These are phyloP conservation scores for Eristalinus sepulchralis DNA, from an alignment of 2,888 invertebrate genomes.

Conservation along the genomic window DNA sequence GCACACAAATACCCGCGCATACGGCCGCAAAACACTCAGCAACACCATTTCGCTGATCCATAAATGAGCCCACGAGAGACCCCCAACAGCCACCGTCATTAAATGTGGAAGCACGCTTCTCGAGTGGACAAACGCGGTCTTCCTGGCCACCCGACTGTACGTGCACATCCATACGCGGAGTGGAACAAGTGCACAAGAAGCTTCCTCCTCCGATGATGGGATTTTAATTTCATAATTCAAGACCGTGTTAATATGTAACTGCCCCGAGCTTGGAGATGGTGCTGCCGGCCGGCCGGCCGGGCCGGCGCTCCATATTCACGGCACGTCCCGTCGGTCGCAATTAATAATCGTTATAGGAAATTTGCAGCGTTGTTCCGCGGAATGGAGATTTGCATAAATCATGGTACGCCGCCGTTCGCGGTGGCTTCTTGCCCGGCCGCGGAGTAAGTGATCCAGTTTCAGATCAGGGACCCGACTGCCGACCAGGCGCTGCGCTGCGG, in stretches of 20 bases:
- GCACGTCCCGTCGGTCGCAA: slow-evolving; percentile 63
- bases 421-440: slow-evolving; percentile 15
- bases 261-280: slow-evolving; percentile 41
- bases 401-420: slow-evolving; percentile 15
- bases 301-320: slow-evolving; percentile 65
- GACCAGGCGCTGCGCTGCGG: background rate
- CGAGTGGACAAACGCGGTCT: slow-evolving; percentile 54
- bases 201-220: slow-evolving; percentile 64
- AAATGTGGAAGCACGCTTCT: slow-evolving; percentile 60
- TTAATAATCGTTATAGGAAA: slow-evolving; percentile 70
- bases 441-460: slow-evolving; percentile 41
- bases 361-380: slow-evolving; percentile 61
- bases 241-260: slow-evolving; percentile 70
- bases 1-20: slow-evolving; percentile 25
- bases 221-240: slow-evolving; percentile 71
- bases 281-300: slow-evolving; percentile 10
- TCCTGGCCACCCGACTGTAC: slow-evolving; percentile 58
- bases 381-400: slow-evolving; percentile 66
- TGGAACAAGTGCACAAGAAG: slow-evolving; percentile 50
- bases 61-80: slow-evolving; percentile 45
- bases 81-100: slow-evolving; percentile 66
- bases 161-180: slow-evolving; percentile 40
- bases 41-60: slow-evolving; percentile 36
- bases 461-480: background rate
- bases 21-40: slow-evolving; percentile 36